Base-by-base conservation (phyloP, 1,140 invertebrate species). In the Parasteatoda tepidariorum region DNA sequence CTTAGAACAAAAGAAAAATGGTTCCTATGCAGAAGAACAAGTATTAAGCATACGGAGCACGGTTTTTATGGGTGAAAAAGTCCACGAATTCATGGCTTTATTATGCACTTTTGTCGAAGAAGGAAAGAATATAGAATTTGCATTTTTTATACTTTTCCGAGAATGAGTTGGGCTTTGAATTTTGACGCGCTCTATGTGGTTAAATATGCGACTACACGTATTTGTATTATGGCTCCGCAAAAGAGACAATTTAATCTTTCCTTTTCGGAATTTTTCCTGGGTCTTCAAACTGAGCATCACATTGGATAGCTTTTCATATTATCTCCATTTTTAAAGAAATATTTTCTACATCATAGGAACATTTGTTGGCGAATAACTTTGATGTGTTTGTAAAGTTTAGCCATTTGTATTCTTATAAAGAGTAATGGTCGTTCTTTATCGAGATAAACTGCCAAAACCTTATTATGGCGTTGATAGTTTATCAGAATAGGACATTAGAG, bases 61-160 rank as follows among this genome's bases (percentile, higher is more conserved):
- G 76, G 76, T 68, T 67, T 76, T 79, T 33, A 66, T 31, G 28
- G 22, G 30, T 15, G 24, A 7, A 7, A 18, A 24, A 22, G 24
- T n/a, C 24, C 6, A 9, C 3, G 24, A 75, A 57, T 66, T 82
- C 78, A 82, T 82, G 78, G 78, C 54, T 82, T 82, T 82, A 82
- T 82, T 82, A 82, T 82, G 78, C 78, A 31, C 48, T 30, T 64
- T 64, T 15, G 61, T 33, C 31, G 64, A 48, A 67, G 18, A 26
- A n/a, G n/a, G 3, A 31, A 28, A 33, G 30, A 64, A 48, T 64
- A 54, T 64, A 22, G 22, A 82, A 82, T 82, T 82, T 82, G 78
- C 78, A 82, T 82, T 82, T 82, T 71, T 62, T 62, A 30, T 66
- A 18, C 13, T 6, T 22, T 22, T 34, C 18, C 28, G 18, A 28